phyloP scores from a whole-genome alignment of 2,797 vertebrate genomes.

The Alfaro cultratus region DNA sequence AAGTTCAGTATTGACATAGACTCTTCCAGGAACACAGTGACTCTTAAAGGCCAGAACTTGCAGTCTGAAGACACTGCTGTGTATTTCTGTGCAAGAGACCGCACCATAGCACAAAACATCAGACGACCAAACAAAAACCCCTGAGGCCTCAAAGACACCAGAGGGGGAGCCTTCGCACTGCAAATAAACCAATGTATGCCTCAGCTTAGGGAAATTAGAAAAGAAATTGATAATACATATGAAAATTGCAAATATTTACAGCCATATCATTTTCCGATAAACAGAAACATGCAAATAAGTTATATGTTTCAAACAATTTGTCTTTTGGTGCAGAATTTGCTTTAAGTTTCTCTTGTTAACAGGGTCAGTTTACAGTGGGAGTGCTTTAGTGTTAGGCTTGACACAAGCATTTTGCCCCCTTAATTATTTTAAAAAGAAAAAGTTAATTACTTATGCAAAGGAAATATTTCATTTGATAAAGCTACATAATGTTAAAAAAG shows the following conservation, averaged over 20 bases:
- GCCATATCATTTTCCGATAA: neutral
- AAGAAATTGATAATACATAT: neutral
- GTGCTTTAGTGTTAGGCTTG: too few species aligned
- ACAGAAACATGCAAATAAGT: neutral
- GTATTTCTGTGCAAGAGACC: slow-evolving; percentile 14
- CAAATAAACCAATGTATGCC: neutral
- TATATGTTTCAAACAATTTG: neutral
- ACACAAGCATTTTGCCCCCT: neutral
- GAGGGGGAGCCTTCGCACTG: neutral
- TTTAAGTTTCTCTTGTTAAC: neutral
- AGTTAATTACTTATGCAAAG: neutral
- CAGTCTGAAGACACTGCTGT: slow-evolving; percentile 27
- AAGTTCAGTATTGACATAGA: slow-evolving; percentile 8
- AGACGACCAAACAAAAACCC: neutral
- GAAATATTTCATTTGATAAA: neutral
- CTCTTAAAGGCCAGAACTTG: slow-evolving; percentile 10
- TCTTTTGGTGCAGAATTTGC: neutral
- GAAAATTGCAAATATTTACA: neutral
- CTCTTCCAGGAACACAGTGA: neutral
- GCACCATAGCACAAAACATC: neutral
- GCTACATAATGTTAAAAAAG: neutral
- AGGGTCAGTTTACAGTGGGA: neutral
- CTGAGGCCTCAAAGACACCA: neutral
- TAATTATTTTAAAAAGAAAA: neutral
- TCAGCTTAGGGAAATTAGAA: neutral